A percentile compares a stretch with the other conserved stretches of the same genome.
Conservation (phyloP, 2,797 vertebrate genomes). For the Morelia viridis region DNA sequence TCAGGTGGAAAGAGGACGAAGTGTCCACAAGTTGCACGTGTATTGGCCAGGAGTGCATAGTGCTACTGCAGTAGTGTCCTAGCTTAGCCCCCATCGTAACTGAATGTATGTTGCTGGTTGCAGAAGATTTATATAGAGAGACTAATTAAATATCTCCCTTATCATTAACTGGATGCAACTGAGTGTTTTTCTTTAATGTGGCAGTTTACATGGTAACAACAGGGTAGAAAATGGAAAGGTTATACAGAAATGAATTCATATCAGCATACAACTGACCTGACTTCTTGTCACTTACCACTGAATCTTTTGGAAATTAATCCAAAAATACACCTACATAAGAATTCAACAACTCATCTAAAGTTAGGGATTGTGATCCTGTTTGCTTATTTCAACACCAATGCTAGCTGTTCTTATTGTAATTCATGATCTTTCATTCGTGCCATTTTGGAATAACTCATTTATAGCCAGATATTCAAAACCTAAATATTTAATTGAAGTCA, state of each 20-base stretch:
- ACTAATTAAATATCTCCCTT: not conserved
- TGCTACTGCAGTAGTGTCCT: not conserved
- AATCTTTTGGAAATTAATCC: not conserved
- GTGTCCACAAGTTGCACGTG: not conserved
- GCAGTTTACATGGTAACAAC: not conserved
- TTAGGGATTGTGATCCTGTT: not conserved
- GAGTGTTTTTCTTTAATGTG: not conserved
- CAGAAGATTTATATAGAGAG: not conserved
- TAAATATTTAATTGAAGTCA: not conserved
- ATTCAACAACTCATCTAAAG: not conserved
- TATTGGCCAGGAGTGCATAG: too few relatives aligned
- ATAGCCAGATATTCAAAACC: not conserved
- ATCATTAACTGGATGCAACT: not conserved
- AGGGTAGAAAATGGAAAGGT: not conserved
- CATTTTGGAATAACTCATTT: not conserved
- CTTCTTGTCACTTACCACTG: not conserved
- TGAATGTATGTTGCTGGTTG: not conserved
- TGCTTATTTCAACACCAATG: not conserved
- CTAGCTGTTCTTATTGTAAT: not conserved
- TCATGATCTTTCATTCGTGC: not conserved
- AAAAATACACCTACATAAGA: not conserved
- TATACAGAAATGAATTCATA: not conserved
- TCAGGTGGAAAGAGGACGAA: not conserved
- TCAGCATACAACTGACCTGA: not conserved
- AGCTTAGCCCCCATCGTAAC: not conserved